Evolutionary conservation across 37 sponge, comb jelly and placozoan genomes (phyloP).

Genomic region (Axinella damicornis): DNA sequence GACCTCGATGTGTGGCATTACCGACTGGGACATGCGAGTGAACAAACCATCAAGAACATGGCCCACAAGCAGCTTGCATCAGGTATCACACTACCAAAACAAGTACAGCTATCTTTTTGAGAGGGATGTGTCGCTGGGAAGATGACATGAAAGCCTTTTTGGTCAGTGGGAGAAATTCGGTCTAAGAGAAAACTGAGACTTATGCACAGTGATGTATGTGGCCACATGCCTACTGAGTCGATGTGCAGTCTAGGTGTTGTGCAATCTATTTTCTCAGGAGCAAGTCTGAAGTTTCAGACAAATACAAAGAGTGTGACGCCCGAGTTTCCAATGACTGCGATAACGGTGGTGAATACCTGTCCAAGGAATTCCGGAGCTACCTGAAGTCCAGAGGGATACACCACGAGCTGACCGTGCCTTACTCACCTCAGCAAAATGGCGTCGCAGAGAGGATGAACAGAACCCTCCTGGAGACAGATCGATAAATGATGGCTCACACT

Average conservation of each 20-base stretch:
- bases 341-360: conserved; percentile 61
- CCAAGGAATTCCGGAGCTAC: conserved; percentile 47
- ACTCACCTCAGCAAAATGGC: conserved; percentile 62
- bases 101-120: conserved; percentile 49
- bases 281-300: conserved; percentile 56
- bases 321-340: conserved; percentile 41
- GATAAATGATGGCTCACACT: conserved; percentile 64
- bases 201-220: no score
- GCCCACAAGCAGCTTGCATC: conserved; percentile 40
- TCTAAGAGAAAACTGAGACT: conserved; percentile 35
- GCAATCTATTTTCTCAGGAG: conserved; percentile 46
- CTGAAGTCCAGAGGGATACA: conserved; percentile 46
- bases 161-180: no score
- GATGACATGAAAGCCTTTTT: conserved; percentile 49
- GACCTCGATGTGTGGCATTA: conserved; percentile 65
- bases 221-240: conserved; percentile 48
- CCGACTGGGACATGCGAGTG: conserved; percentile 55
- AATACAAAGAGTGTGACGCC: conserved; percentile 68
- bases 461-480: conserved; percentile 57
- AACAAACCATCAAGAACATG: conserved; percentile 29
- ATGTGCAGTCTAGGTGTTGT: conserved; percentile 59
- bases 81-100: conserved; percentile 32
- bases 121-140: conserved; percentile 63
- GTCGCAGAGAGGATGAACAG: conserved; percentile 63
- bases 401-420: conserved; percentile 56